Base-by-base conservation (phyloP, 2,113 vertebrate genomes). In the Onychostoma macrolepis region DNA sequence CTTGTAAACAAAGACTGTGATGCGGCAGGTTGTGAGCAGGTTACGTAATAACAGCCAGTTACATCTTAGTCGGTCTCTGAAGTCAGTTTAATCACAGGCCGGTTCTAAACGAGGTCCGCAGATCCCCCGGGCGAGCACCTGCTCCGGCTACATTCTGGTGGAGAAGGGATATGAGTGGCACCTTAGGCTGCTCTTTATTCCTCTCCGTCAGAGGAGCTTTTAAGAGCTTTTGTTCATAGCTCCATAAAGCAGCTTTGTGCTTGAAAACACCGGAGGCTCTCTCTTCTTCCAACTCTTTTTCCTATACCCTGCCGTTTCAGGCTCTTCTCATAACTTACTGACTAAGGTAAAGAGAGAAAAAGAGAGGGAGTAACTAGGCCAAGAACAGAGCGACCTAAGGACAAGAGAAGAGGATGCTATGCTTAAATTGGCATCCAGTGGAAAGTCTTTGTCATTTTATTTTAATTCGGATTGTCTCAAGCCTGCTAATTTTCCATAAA, bases 161-260 rank as follows among this genome's bases (percentile, higher is more conserved):
- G 41, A 78, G 28, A 28, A 33, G n/a, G 38, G 84, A 86, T 63
- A 67, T 67, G 80, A 88, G 87, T 86, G 71, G 71, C 61, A 87
- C 86, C 88, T 78, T 56, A 83, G 86, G 87, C 84, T 84, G 58
- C 85, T 88, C 75, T 61, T 75, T 86, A 58, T 80, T 41, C 53
- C 84, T 43, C 69, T 87, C 76, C 67, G 69, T 83, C 89, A 86
- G 43, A 86, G 80, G 30, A 76, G 79, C 72, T 87, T 89, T 86
- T 80, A 85, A 84, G 56, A 84, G 75, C 87, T 86, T 90, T 86
- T 84, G 65, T 80, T 30, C 30, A 67, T 56, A 38, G 75, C 58
- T 61, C 71, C 71, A 43, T 71, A 76, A 86, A 79, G 63, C 74
- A 83, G 74, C 75, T 84, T 33, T 58, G 82, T 81, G 82, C 21